Evolutionary conservation across 2,797 vertebrate species (phyloP).

Genomic region (Phoxinus dragarum): DNA sequence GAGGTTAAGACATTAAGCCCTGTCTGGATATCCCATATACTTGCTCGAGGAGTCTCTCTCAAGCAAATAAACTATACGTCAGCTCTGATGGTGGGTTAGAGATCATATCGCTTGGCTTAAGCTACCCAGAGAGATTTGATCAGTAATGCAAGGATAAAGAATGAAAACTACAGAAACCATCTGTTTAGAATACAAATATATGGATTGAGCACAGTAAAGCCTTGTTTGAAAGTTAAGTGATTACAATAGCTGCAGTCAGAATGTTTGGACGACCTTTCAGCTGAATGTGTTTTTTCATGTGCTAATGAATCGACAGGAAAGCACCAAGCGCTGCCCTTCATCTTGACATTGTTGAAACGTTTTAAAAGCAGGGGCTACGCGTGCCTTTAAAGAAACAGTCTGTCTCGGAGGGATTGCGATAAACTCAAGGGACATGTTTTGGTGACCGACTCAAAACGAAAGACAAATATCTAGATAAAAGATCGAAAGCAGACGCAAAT

Average conservation of each 20-base stretch:
- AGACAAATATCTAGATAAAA: constrained; percentile 69
- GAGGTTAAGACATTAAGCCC: constrained; percentile 11
- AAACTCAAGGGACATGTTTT: constrained; percentile 70
- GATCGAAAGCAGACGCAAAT: constrained; percentile 61
- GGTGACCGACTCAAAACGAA: constrained; percentile 72
- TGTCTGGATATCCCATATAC: constrained; percentile 31
- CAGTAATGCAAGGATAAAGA: constrained; percentile 42
- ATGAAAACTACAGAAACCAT: constrained; percentile 51
- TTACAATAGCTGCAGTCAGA: constrained; percentile 61
- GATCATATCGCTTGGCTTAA: constrained; percentile 20
- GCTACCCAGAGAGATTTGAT: constrained; percentile 45
- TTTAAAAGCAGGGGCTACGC: constrained; percentile 71
- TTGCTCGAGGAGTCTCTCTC: constrained; percentile 47
- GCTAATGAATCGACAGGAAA: constrained; percentile 73
- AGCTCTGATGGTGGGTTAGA: constrained; percentile 29
- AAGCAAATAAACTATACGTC: constrained; percentile 58
- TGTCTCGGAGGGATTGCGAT: constrained; percentile 66
- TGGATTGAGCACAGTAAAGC: constrained; percentile 58
- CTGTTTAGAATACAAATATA: constrained; percentile 49
- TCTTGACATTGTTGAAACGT: constrained; percentile 66
- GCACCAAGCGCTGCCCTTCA: constrained; percentile 62
- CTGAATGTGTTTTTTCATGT: constrained; percentile 70
- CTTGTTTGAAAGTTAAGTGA: constrained; percentile 40
- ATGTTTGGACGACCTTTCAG: constrained; percentile 71
- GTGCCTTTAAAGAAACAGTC: constrained; percentile 73